Conservation (phyloP, 2,113 vertebrate species). For the Charina bottae region DNA sequence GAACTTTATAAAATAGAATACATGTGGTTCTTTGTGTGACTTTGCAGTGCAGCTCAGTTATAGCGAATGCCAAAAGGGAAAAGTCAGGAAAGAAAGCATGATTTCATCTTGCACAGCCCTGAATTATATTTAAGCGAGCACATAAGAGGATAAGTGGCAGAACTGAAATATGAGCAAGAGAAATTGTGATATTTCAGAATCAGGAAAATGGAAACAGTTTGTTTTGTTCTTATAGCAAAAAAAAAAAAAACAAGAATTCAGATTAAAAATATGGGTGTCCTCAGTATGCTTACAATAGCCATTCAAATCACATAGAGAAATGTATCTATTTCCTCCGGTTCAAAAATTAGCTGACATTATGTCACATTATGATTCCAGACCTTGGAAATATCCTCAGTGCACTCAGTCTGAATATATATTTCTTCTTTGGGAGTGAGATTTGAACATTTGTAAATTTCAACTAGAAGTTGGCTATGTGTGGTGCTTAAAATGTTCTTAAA, state of each 20-base stretch:
- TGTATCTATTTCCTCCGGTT: not conserved
- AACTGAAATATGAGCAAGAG: constrained; percentile 20
- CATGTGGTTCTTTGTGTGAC: not conserved
- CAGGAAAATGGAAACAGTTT: constrained; percentile 1
- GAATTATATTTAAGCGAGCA: constrained; percentile 9
- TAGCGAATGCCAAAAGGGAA: not conserved
- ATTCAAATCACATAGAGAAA: not conserved
- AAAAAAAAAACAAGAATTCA: not conserved
- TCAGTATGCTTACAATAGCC: not conserved
- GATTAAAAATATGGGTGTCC: not conserved
- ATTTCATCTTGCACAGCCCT: constrained; percentile 35
- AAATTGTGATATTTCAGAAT: constrained; percentile 38
- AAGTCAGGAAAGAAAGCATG: constrained; percentile 21
- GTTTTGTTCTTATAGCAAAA: constrained; percentile 17
- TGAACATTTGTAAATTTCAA: not conserved
- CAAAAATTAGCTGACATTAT: constrained; percentile 30
- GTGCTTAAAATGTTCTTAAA: not conserved
- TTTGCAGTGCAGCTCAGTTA: constrained; percentile 10
- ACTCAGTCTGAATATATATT: not conserved
- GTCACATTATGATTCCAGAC: not conserved
- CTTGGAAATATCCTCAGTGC: not conserved
- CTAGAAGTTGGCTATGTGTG: not conserved
- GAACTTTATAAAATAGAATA: constrained; percentile 15
- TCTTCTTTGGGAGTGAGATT: not conserved
- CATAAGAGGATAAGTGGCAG: constrained; percentile 13